Percentiles rank a stretch among this genome's conserved stretches.
Evolutionary conservation across 2,888 invertebrate species (phyloP).

Genomic region (Eupelmus urozonus): DNA sequence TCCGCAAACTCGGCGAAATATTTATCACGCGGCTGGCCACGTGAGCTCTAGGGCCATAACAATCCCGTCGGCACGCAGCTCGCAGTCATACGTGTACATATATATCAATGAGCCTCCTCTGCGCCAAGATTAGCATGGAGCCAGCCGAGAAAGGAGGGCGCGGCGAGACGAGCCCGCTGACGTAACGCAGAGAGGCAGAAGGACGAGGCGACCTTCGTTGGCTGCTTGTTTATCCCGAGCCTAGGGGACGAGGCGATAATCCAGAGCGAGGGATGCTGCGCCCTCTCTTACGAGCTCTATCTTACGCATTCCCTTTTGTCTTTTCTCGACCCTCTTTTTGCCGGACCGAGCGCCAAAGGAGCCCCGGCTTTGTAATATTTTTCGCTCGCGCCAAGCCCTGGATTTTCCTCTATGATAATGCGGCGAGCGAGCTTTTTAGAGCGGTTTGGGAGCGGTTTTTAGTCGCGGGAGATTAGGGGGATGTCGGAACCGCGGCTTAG

Average conservation of each 20-base stretch:
- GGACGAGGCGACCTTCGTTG: constrained; percentile 16
- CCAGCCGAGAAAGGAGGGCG: not conserved
- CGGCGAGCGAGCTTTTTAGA: not conserved
- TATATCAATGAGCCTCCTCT: not conserved
- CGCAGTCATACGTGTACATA: too few relatives aligned
- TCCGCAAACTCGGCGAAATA: not conserved
- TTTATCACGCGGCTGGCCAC: not conserved
- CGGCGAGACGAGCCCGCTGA: constrained; percentile 17
- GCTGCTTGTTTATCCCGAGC: constrained; percentile 8
- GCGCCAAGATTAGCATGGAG: not conserved
- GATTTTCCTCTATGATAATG: constrained; percentile 8
- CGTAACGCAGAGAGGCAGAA: constrained; percentile 7
- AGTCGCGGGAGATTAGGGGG: not conserved
- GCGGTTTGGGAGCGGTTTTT: too few relatives aligned
- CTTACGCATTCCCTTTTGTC: not conserved
- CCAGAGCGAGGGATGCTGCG: not conserved
- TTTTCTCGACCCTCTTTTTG: not conserved
- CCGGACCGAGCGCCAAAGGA: not conserved
- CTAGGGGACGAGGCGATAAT: constrained; percentile 4
- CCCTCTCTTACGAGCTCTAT: not conserved
- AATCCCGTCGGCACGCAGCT: not conserved
- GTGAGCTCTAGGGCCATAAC: not conserved
- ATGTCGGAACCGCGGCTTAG: not conserved
- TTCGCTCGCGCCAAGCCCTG: constrained; percentile 15
- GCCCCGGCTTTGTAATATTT: constrained; percentile 13